Evolutionary conservation across 2,888 invertebrate genomes (phyloP).

Genomic region (Platerodrilus igneus): DNA sequence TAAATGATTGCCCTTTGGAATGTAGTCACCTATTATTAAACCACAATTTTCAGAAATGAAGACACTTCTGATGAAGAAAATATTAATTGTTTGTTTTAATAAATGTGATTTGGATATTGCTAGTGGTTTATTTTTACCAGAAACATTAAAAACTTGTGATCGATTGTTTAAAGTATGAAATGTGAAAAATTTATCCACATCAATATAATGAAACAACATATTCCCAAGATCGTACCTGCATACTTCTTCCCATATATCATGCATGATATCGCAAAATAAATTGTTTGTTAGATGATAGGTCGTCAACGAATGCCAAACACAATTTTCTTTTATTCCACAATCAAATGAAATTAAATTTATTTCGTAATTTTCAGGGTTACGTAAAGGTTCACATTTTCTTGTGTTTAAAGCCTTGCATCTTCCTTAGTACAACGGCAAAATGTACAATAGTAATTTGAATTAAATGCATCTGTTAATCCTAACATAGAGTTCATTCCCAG

Average conservation of each 20-base stretch:
- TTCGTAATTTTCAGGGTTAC: not conserved
- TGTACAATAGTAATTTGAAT: slow-evolving; percentile 1
- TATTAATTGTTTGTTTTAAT: slow-evolving; percentile 19
- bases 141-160: slow-evolving; percentile 20
- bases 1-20: slow-evolving; percentile 11
- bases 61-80: slow-evolving; percentile 28
- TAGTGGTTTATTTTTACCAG: slow-evolving; percentile 19
- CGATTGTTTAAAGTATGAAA: slow-evolving; percentile 18
- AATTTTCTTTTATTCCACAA: slow-evolving; percentile 26
- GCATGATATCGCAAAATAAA: slow-evolving; percentile 29
- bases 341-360: slow-evolving; percentile 16
- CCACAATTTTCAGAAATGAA: slow-evolving; percentile 21
- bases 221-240: slow-evolving; percentile 9
- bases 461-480: slow-evolving; percentile 2
- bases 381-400: not conserved
- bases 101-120: slow-evolving; percentile 11
- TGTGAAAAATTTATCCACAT: slow-evolving; percentile 15
- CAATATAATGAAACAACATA: slow-evolving; percentile 17
- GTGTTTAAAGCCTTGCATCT: not conserved
- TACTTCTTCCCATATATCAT: slow-evolving; percentile 31
- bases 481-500: slow-evolving; percentile 5
- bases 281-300: slow-evolving; percentile 30
- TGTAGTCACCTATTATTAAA: slow-evolving; percentile 23
- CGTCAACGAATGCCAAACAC: slow-evolving; percentile 24
- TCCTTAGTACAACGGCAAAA: slow-evolving; percentile 1